Evolutionary conservation across 2,888 invertebrate species (phyloP).

Genomic region (Trichopria drosophilae): DNA sequence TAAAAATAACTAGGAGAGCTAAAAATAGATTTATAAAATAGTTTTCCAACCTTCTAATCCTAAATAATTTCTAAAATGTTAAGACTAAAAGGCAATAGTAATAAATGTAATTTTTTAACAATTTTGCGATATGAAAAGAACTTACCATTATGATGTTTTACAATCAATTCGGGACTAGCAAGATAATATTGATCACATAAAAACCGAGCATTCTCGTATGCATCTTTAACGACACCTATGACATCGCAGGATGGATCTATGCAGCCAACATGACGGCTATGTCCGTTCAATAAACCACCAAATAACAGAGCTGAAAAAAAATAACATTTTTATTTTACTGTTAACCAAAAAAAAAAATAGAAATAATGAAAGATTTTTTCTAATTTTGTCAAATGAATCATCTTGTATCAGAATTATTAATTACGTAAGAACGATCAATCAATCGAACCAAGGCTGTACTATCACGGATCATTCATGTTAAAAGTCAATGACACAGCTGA

Average conservation of each 20-base stretch:
- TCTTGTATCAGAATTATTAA: too few relatives aligned
- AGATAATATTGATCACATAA: slow-evolving; percentile 98
- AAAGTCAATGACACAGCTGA: too few relatives aligned
- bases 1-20: slow-evolving; percentile 6
- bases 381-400: too few relatives aligned
- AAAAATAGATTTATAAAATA: neutral
- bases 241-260: slow-evolving; percentile 96
- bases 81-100: too few relatives aligned
- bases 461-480: too few relatives aligned
- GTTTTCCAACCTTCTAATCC: too few relatives aligned
- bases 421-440: too few relatives aligned
- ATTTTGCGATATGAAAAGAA: slow-evolving; percentile 32
- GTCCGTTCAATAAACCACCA: slow-evolving; percentile 68
- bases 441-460: too few relatives aligned
- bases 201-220: slow-evolving; percentile 96
- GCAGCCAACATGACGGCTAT: slow-evolving; percentile 87
- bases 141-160: slow-evolving; percentile 79
- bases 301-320: slow-evolving; percentile 75
- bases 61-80: too few relatives aligned
- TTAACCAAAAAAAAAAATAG: slow-evolving; percentile 11
- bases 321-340: neutral
- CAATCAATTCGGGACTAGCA: slow-evolving; percentile 83
- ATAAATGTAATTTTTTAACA: slow-evolving; percentile 7
- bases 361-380: slow-evolving; percentile 6
- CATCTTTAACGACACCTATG: slow-evolving; percentile 86